Conservation (phyloP, 1,140 invertebrate genomes). For the Laodelphax striatellus region DNA sequence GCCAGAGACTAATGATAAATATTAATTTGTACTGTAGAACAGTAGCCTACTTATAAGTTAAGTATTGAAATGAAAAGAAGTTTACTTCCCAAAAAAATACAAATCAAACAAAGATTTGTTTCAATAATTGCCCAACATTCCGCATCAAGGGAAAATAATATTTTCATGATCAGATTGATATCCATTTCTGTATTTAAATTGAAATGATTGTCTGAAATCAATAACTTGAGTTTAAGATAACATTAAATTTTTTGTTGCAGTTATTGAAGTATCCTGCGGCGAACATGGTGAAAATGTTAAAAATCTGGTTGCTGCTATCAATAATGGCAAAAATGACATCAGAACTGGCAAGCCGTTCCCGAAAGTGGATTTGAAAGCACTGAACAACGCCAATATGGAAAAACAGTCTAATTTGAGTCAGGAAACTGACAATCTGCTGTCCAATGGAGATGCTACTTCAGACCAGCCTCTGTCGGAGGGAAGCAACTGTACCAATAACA, state of each 20-base stretch:
- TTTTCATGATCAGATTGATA: no score
- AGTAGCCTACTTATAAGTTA: no score
- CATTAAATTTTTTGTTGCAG: conserved; percentile 29
- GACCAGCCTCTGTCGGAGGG: not conserved
- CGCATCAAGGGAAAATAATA: no score
- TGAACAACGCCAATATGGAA: conserved; percentile 43
- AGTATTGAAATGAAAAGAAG: no score
- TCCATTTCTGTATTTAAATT: no score
- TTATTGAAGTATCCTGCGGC: conserved; percentile 89
- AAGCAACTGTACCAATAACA: conserved; percentile 18
- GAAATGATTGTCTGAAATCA: no score
- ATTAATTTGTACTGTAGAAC: no score
- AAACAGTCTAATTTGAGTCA: conserved; percentile 21
- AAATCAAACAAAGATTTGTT: no score
- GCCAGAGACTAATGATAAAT: no score
- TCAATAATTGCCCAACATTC: no score
- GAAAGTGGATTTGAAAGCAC: conserved; percentile 36
- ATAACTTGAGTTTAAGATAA: no score
- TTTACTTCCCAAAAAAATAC: no score
- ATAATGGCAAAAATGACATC: conserved; percentile 70
- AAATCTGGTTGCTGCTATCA: conserved; percentile 70
- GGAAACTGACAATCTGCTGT: conserved; percentile 28
- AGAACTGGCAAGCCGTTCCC: conserved; percentile 48
- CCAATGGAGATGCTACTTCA: conserved; percentile 23
- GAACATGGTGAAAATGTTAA: conserved; percentile 86